Conservation (phyloP, 2,113 vertebrate genomes). For the Mesembrinibis cayennensis region DNA sequence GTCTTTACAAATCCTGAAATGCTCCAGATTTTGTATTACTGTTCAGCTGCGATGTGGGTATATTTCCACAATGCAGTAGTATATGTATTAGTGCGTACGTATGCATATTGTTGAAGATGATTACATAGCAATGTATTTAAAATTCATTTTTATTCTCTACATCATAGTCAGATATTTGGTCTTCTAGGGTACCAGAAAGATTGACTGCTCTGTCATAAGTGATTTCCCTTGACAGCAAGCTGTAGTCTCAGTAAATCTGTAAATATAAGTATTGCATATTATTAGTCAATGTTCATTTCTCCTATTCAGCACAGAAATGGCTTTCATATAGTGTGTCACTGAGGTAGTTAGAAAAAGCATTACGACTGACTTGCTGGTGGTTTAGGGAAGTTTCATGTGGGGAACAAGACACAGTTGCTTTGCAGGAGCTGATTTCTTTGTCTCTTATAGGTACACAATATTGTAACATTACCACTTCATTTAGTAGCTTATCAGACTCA, state of each 20-base stretch:
- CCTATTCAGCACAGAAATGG: not conserved
- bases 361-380: not conserved
- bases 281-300: conserved; percentile 20
- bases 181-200: not conserved
- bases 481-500: not conserved
- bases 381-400: not conserved
- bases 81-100: not conserved
- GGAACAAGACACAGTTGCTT: not conserved
- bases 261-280: conserved; percentile 3
- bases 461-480: not conserved
- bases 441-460: not conserved
- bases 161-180: not conserved
- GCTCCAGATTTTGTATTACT: not conserved
- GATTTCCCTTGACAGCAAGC: conserved; percentile 23
- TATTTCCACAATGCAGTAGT: not conserved
- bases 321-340: not conserved
- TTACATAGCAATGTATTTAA: not conserved
- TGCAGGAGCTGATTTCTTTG: not conserved
- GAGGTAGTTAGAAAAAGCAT: not conserved
- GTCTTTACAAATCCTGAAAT: not conserved
- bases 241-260: not conserved
- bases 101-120: not conserved
- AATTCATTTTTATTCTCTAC: not conserved
- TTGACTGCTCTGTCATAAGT: not conserved
- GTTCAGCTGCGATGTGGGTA: not conserved